phyloP scores from a whole-genome alignment of 2,113 vertebrate genomes.

The Nesogale talazaci region DNA sequence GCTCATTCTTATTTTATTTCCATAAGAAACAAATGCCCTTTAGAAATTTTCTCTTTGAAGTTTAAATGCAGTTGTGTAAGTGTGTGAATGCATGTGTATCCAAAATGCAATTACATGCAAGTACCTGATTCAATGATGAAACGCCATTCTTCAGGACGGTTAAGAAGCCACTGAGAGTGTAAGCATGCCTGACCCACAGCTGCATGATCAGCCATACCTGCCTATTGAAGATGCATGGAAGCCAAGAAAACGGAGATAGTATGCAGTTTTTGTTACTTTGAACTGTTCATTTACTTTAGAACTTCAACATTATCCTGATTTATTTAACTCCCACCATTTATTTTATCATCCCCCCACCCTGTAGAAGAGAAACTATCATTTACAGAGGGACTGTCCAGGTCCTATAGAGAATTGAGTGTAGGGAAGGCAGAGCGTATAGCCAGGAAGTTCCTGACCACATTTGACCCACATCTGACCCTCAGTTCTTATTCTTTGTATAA shows the following conservation, averaged over 20 bases:
- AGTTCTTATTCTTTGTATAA: neutral
- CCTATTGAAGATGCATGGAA: conserved; percentile 76
- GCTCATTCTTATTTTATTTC: conserved; percentile 75
- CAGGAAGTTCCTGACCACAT: neutral
- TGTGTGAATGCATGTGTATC: conserved; percentile 78
- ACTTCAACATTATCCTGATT: neutral
- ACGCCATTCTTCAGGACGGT: conserved; percentile 77
- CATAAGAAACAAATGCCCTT: conserved; percentile 77
- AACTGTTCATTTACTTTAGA: conserved; percentile 25
- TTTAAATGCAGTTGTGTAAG: conserved; percentile 61
- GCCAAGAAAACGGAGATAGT: neutral
- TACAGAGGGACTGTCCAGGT: too few relatives aligned
- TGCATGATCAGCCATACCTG: conserved; percentile 77
- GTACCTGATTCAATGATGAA: conserved; percentile 81
- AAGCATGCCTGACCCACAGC: conserved; percentile 69
- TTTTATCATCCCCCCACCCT: neutral
- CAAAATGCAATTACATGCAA: conserved; percentile 81
- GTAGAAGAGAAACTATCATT: neutral
- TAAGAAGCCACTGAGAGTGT: conserved; percentile 73
- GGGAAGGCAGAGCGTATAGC: too few relatives aligned
- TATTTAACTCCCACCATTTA: neutral
- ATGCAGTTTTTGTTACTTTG: conserved; percentile 26
- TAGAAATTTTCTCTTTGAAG: conserved; percentile 80
- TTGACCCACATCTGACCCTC: rapidly evolving
- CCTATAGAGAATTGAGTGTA: rapidly evolving